Base-by-base conservation (phyloP, 2,888 invertebrate genomes). In the Aricia artaxerxes region DNA sequence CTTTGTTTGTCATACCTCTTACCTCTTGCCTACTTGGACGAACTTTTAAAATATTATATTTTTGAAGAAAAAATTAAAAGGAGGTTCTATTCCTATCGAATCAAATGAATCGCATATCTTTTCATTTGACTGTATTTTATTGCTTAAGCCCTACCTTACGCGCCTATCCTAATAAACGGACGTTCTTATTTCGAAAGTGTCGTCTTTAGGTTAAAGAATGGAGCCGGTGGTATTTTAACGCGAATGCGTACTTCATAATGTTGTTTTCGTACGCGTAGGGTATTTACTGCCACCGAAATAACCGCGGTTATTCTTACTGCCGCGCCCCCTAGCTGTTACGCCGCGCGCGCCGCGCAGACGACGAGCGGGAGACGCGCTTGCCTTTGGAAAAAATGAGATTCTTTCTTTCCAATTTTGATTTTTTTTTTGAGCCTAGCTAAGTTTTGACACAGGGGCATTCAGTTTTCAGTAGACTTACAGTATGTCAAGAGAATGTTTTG, bases 241-340 rank as follows among this genome's bases (percentile, higher is more conserved):
- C 82, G 80, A 80, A 80, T 82, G 80, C 78, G 78, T 80, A 44
- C 73, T 83, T 82, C 80, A 86, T 85, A 86, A 91, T 90, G 90
- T 88, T 88, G 88, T 89, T 88, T 86, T 86, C 85, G 87, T 88
- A 87, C 86, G 85, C 84, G 85, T 87, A 87, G 88, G 88, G 88
- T 88, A 88, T 88, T 89, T 88, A 89, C 90, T 89, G 85, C 86
- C 83, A 85, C 86, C 86, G 91, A 92, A 92, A 92, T 92, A 92
- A 92, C 91, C 87, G 84, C 80, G 82, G 85, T 85, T 86, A 86
- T 85, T 86, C 84, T 85, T 85, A 83, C 82, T 82, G 84, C 82
- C 83, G 83, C 83, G 84, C 85, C 82, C 84, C 83, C 82, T 24
- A 24, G 24, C 24, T 84, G 82, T 83, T 80, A 76, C 73, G 69